Evolutionary conservation across 2,888 invertebrate genomes (phyloP).

Genomic region (Ptilodon capucinus): DNA sequence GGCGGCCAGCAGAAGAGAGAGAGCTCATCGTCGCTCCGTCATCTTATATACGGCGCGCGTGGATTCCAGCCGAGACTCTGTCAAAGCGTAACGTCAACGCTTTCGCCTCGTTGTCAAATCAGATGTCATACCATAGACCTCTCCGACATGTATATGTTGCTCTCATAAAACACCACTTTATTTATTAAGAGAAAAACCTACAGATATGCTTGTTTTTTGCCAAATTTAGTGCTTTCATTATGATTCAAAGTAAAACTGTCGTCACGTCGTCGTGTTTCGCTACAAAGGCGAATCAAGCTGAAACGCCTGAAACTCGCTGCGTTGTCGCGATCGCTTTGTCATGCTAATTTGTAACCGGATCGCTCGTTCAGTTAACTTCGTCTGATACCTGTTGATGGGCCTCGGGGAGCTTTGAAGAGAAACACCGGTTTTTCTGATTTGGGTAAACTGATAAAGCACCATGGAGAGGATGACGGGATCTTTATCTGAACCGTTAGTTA

Average conservation of each 20-base stretch:
- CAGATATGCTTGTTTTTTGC: background rate
- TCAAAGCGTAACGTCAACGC: too few relatives aligned
- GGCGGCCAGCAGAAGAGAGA: too few relatives aligned
- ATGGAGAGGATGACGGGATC: background rate
- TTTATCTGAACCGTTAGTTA: too few relatives aligned
- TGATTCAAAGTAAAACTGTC: background rate
- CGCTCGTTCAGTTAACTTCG: slow-evolving; percentile 31
- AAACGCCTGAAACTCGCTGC: slow-evolving; percentile 1
- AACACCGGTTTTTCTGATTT: background rate
- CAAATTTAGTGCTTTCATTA: background rate
- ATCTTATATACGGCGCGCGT: too few relatives aligned
- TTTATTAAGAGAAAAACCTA: too few relatives aligned
- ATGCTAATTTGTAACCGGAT: slow-evolving; percentile 54
- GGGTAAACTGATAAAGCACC: background rate
- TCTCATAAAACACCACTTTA: too few relatives aligned
- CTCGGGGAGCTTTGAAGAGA: slow-evolving; percentile 14
- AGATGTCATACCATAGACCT: too few relatives aligned
- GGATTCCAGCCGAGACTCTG: too few relatives aligned
- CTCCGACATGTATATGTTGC: too few relatives aligned
- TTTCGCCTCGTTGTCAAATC: too few relatives aligned
- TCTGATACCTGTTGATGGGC: slow-evolving; percentile 46
- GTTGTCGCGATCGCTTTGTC: slow-evolving; percentile 42
- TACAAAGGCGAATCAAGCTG: slow-evolving; percentile 19
- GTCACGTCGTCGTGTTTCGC: background rate
- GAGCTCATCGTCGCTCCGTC: too few relatives aligned